These are phyloP conservation scores for Actinia tenebrosa DNA, from an alignment of 64 coral and sea anemone species.

Conservation along the genomic window DNA sequence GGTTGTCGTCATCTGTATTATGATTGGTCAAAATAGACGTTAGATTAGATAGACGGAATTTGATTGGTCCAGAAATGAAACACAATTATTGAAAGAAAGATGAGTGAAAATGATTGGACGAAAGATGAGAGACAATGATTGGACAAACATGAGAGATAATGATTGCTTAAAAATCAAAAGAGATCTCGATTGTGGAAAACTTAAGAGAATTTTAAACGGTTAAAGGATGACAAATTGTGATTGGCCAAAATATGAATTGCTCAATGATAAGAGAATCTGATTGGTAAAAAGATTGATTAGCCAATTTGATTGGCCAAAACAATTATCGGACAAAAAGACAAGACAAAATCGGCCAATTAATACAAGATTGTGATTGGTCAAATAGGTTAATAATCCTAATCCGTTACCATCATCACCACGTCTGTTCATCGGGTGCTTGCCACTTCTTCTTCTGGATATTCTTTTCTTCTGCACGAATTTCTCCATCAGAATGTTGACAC, in stretches of 20 bases:
- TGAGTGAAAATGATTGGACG: neutral
- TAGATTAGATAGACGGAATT: neutral
- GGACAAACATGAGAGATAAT: no score
- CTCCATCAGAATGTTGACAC: slow-evolving; percentile 83
- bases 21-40: neutral
- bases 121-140: neutral
- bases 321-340: no score
- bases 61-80: neutral
- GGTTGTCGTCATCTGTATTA: slow-evolving; percentile 25
- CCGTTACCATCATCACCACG: slow-evolving; percentile 7
- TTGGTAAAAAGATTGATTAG: no score
- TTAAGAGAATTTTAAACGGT: no score
- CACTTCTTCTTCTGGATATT: slow-evolving; percentile 22
- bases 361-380: no score
- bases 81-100: neutral
- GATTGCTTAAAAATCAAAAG: no score
- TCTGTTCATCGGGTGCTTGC: neutral
- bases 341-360: no score
- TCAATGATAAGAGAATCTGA: no score
- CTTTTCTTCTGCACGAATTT: slow-evolving; percentile 74
- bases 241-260: no score
- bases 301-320: no score
- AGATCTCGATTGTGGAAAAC: no score
- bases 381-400: neutral
- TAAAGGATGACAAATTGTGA: no score